Percentiles rank a stretch among this genome's conserved stretches.
Conservation (phyloP, 2,888 invertebrate species). For the Cheilosia variabilis region DNA sequence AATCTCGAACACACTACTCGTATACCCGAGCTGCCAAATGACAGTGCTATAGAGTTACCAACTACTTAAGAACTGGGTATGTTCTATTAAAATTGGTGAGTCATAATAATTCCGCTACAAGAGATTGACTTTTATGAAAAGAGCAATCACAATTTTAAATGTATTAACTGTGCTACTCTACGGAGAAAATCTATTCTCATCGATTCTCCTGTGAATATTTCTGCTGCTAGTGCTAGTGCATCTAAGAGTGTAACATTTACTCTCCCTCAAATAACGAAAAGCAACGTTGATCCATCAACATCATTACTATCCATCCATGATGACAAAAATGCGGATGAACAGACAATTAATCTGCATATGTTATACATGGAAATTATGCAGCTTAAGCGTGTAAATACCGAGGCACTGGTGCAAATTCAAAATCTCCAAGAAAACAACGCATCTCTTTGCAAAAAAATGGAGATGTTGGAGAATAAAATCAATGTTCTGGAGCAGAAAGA, state of each 20-base stretch:
- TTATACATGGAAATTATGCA: not conserved
- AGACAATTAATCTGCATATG: not conserved
- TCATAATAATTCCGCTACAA: no score
- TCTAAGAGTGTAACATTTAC: not conserved
- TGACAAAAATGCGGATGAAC: not conserved
- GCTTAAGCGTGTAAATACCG: not conserved
- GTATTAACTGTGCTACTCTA: not conserved
- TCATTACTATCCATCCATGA: not conserved
- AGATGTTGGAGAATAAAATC: no score
- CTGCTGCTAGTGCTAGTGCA: not conserved
- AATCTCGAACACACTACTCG: no score
- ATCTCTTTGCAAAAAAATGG: not conserved
- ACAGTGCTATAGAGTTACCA: no score
- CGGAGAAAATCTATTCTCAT: slow-evolving; percentile 4
- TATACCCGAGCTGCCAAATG: no score
- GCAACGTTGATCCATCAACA: not conserved
- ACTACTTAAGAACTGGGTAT: no score
- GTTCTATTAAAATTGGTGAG: no score
- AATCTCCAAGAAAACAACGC: not conserved
- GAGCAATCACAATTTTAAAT: slow-evolving; percentile 6
- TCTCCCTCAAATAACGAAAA: not conserved
- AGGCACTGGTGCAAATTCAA: no score
- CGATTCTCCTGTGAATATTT: not conserved
- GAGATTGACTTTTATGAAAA: slow-evolving; percentile 7
- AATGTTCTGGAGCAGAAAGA: slow-evolving; percentile 2